Evolutionary conservation across 2,888 invertebrate species (phyloP).

Genomic region (Trachelus tabidus): DNA sequence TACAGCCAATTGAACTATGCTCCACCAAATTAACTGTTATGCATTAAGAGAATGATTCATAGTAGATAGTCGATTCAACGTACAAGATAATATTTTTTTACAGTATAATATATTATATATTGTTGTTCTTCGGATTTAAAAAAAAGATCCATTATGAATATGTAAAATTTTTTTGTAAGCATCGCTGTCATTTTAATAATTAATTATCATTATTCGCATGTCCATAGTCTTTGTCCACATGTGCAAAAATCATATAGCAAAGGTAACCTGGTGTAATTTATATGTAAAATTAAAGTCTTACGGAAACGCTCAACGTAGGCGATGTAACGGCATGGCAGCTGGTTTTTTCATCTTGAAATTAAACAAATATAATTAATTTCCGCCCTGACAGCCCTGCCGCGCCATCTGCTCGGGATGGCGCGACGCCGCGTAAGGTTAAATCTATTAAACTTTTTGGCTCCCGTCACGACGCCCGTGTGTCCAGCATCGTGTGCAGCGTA

Average conservation of each 20-base stretch:
- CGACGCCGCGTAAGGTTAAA: conserved; percentile 27
- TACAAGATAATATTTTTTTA: background rate
- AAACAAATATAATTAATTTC: conserved; percentile 39
- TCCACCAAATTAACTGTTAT: background rate
- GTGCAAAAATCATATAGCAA: background rate
- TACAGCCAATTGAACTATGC: background rate
- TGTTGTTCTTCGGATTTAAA: background rate
- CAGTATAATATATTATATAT: background rate
- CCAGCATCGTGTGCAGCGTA: background rate
- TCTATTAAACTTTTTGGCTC: background rate
- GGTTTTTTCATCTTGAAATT: conserved; percentile 34
- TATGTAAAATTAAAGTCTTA: background rate
- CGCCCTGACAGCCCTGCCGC: conserved; percentile 13
- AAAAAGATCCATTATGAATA: background rate
- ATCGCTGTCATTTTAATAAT: background rate
- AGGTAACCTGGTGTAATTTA: background rate
- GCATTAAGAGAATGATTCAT: background rate
- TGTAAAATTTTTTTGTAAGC: background rate
- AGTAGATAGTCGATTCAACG: background rate
- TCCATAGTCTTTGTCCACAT: background rate
- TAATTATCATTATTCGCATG: background rate
- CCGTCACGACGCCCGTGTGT: background rate
- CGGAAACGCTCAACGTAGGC: conserved; percentile 8
- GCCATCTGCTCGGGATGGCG: conserved; percentile 12
- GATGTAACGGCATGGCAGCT: conserved; percentile 14